Evolutionary conservation across 2,113 vertebrate species (phyloP), one percentile per base, ranked within the genome.

Genomic region (Leptobrachium ailaonicum): DNA sequence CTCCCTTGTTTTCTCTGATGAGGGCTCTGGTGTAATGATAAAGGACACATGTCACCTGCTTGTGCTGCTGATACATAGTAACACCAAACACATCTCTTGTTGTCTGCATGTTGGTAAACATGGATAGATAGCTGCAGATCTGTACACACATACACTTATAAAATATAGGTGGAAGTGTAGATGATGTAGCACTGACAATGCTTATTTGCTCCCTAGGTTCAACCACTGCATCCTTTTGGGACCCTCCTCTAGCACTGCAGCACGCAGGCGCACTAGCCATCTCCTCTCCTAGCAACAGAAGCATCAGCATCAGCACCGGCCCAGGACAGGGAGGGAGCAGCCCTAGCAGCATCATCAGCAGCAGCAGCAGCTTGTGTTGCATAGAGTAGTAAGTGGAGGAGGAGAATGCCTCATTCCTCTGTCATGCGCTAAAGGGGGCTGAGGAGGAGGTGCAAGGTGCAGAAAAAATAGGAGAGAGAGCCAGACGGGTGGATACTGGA

Each of bases 261-360:
- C 62, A 73, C 71, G 63, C 78, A 80, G 74, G 71, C 20, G 66
- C 71, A 5, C 5, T 75, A 62, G 54, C 71, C 44, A 47, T 41
- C 72, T 81, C 66, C 71, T 75, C 71, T 81, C 79, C 71, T 81
- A 75, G 79, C 79, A 81, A 81, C 79, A 81, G 79, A 41, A 81
- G 79, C 79, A 81, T 81, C 76, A 78, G 76, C 76, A 78, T 12
- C 68, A 71, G 68, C 67, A 69, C 70, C 77, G 73, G 70, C 71
- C 78, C 79, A 41, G 64, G 53, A 72, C 53, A 75, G 42, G 78
- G 71, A 41, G 53, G 20, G 8, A 40, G 47, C 47, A 60, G 56
- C 20, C 20, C 20, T 32, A 32, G 20, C 20, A 32, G 20, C 20
- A 32, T 32, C 20, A 32, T 32, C 20, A 32, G n/a, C 41, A 44